Evolutionary conservation across 1,140 invertebrate species (phyloP), one percentile per base, ranked within the genome.

Genomic region (Chionoecetes opilio): DNA sequence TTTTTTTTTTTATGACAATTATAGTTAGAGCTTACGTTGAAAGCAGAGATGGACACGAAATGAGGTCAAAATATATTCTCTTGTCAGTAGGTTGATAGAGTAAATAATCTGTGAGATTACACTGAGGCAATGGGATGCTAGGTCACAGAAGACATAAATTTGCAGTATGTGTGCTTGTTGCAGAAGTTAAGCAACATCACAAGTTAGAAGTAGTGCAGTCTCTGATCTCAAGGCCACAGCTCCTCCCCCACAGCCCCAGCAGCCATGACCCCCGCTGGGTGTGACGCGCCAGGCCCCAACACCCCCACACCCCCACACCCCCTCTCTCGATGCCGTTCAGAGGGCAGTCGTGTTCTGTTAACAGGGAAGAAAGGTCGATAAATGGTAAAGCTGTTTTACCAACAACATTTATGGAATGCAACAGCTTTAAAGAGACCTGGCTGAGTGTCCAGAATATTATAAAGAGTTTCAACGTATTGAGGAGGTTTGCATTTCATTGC

Each of bases 181-280:
- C 41, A 38, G 92, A 41, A 46, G 41, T n/a, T 82, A 53, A 9
- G 31, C 26, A 34, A 32, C 29, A 46, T 41, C 41, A 37, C 26
- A 26, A 38, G 29, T 9, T 84, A 41, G 29, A 31, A 92, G 35
- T 34, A 93, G 29, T 88, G 87, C n/a, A 38, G 53, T 41, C 41
- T 75, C 82, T 94, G 93, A 94, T 94, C 94, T 95, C 89, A 84
- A 63, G 46, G 29, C 29, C 32, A 95, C 84, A 35, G 84, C 53
- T 85, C 46, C 38, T 86, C 8, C 46, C 21, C 46, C 46, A 37
- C 41, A 63, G 82, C 90, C 89, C 75, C 94, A 95, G 94, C 94
- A 95, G 94, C 94, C 94, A 95, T 95, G 94, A 95, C 85, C 84
- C 94, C 89, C n/a, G 38, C 94, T 95, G 94, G 92, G 91, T 92